Conservation (phyloP, 2,797 vertebrate genomes). For the Aplochiton taeniatus region DNA sequence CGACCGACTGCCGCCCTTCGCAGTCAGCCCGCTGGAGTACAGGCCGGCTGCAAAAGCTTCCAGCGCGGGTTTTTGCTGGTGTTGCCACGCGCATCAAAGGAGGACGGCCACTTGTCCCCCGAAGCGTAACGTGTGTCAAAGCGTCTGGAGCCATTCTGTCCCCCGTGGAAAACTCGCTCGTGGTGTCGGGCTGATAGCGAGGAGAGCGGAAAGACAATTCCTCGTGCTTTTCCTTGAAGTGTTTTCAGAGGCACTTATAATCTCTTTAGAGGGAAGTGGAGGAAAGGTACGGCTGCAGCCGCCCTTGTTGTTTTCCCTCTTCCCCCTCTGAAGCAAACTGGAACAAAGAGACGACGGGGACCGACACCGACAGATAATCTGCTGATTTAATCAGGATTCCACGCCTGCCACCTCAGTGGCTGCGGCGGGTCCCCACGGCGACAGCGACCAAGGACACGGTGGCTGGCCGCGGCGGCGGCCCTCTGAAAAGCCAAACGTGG, state of each 20-base stretch:
- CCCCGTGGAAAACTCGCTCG: constrained; percentile 49
- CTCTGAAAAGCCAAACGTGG: constrained; percentile 45
- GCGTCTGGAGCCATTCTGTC: constrained; percentile 50
- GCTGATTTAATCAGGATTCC: constrained; percentile 70
- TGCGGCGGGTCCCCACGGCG: constrained; percentile 28
- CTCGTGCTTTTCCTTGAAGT: constrained; percentile 63
- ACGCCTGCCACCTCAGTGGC: constrained; percentile 46
- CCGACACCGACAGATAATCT: constrained; percentile 55
- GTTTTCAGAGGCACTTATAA: constrained; percentile 69
- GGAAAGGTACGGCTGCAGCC: constrained; percentile 55
- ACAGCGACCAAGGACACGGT: constrained; percentile 13
- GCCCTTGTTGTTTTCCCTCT: constrained; percentile 49
- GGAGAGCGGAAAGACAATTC: constrained; percentile 42
- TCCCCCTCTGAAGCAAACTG: constrained; percentile 62
- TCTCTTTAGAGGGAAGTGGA: constrained; percentile 63
- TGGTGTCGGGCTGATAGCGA: constrained; percentile 57
- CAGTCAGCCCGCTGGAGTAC: constrained; percentile 40
- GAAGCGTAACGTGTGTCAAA: constrained; percentile 50
- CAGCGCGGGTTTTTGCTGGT: constrained; percentile 49
- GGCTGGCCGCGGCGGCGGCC: constrained; percentile 46
- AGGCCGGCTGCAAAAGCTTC: constrained; percentile 54
- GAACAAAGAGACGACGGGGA: constrained; percentile 67
- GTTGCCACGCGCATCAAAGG: constrained; percentile 43
- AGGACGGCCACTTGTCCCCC: constrained; percentile 48
- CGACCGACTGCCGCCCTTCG: constrained; percentile 28